Evolutionary conservation across 2,797 vertebrate species (phyloP).

Genomic region (Onychomys torridus): DNA sequence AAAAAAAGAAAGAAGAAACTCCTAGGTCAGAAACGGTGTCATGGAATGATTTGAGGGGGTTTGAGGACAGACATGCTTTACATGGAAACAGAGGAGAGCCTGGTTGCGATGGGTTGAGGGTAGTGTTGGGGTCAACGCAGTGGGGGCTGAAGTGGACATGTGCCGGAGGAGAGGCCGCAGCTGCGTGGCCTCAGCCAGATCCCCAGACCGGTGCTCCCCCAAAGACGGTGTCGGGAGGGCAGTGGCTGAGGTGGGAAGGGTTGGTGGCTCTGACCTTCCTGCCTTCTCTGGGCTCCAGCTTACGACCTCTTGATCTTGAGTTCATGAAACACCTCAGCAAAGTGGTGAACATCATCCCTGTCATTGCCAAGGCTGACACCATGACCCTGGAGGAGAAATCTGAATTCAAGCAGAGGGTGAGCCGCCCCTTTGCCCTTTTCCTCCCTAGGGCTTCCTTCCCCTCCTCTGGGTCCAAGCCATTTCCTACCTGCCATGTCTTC

Average conservation of each 20-base stretch:
- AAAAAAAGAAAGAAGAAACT: too few relatives aligned
- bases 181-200: not conserved
- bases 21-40: not conserved
- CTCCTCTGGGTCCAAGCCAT: not conserved
- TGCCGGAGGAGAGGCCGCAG: not conserved
- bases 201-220: not conserved
- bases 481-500: not conserved
- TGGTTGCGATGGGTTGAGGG: not conserved
- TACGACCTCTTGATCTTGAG: slow-evolving; percentile 95
- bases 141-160: accelerated
- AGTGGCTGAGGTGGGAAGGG: not conserved
- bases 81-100: not conserved
- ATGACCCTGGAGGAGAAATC: slow-evolving; percentile 94
- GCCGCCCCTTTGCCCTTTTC: slow-evolving; percentile 4
- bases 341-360: slow-evolving; percentile 97
- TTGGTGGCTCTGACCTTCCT: slow-evolving; percentile 55
- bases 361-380: slow-evolving; percentile 98
- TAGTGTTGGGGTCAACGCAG: not conserved
- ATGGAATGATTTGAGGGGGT: not conserved
- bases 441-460: not conserved
- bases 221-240: not conserved
- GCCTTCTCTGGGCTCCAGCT: slow-evolving; percentile 83
- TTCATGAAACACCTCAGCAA: slow-evolving; percentile 99
- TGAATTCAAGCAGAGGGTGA: slow-evolving; percentile 90
- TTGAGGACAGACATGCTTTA: not conserved